Conservation (phyloP, 2,113 vertebrate species). For the Ptilorrhoa leucosticta region DNA sequence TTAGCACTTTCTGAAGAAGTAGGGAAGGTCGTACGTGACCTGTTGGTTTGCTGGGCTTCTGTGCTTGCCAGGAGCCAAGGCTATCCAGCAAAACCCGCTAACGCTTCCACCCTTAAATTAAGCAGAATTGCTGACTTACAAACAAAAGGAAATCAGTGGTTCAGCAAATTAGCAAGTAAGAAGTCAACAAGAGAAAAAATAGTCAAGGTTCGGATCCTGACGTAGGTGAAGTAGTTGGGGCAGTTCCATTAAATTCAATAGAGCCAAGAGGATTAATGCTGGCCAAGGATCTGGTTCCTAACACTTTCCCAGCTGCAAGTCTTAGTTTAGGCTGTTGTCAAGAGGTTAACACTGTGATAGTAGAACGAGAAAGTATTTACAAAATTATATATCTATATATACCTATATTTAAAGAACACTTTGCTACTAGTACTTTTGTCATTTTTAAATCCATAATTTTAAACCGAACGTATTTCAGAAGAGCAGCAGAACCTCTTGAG, state of each 20-base stretch:
- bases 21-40: background rate
- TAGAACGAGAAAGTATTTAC: slow-evolving; percentile 58
- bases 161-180: slow-evolving; percentile 45
- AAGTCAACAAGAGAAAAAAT: slow-evolving; percentile 12
- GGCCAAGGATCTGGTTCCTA: background rate
- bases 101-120: background rate
- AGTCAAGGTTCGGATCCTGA: background rate
- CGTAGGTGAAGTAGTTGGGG: background rate
- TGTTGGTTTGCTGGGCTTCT: background rate
- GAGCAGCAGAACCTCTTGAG: slow-evolving; percentile 64
- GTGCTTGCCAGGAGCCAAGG: background rate
- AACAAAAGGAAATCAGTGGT: slow-evolving; percentile 49
- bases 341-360: slow-evolving; percentile 72
- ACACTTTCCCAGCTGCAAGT: slow-evolving; percentile 18
- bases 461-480: slow-evolving; percentile 55
- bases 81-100: background rate
- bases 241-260: background rate
- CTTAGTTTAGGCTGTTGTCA: slow-evolving; percentile 62
- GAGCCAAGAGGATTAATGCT: background rate
- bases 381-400: background rate
- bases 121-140: slow-evolving; percentile 5
- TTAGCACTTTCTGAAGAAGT: background rate
- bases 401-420: slow-evolving; percentile 41
- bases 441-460: slow-evolving; percentile 20
- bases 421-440: slow-evolving; percentile 25